A percentile compares a stretch with the other conserved stretches of the same genome.
These are phyloP conservation scores for Crotalus tigris DNA, from an alignment of 2,113 vertebrate genomes.

Conservation along the genomic window DNA sequence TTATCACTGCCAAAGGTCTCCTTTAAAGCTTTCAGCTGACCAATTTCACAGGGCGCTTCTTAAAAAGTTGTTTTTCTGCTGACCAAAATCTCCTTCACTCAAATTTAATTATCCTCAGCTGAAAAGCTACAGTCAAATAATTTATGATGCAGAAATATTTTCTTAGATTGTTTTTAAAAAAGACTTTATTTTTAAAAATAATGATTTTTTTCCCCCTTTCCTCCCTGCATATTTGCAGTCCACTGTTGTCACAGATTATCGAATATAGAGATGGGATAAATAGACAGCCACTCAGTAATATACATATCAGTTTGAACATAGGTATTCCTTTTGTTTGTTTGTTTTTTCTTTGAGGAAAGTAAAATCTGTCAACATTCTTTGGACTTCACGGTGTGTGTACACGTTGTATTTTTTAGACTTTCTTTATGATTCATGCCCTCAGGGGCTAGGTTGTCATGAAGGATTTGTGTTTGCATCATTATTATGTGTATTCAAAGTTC, in stretches of 20 bases:
- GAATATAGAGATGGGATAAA: not conserved
- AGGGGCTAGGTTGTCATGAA: not conserved
- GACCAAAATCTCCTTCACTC: constrained; percentile 38
- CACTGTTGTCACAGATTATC: constrained; percentile 15
- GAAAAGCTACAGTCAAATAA: constrained; percentile 20
- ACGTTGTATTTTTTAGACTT: not conserved
- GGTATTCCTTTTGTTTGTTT: not conserved
- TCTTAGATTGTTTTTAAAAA: constrained; percentile 15
- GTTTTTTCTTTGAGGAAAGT: not conserved
- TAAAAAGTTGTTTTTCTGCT: constrained; percentile 42
- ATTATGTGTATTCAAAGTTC: not conserved
- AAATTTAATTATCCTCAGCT: constrained; percentile 55
- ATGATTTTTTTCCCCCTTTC: not conserved
- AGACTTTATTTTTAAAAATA: constrained; percentile 38
- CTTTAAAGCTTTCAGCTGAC: constrained; percentile 44
- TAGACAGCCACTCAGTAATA: not conserved
- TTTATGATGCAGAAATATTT: constrained; percentile 41
- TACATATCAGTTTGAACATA: not conserved
- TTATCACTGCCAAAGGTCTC: constrained; percentile 46
- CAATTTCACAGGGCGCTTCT: constrained; percentile 50
- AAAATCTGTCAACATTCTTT: not conserved
- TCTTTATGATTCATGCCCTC: not conserved
- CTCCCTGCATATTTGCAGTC: constrained; percentile 21
- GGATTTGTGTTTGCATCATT: not conserved
- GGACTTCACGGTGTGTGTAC: not conserved